Base-by-base conservation (phyloP, 2,113 vertebrate species). In the Cavia aperea region DNA sequence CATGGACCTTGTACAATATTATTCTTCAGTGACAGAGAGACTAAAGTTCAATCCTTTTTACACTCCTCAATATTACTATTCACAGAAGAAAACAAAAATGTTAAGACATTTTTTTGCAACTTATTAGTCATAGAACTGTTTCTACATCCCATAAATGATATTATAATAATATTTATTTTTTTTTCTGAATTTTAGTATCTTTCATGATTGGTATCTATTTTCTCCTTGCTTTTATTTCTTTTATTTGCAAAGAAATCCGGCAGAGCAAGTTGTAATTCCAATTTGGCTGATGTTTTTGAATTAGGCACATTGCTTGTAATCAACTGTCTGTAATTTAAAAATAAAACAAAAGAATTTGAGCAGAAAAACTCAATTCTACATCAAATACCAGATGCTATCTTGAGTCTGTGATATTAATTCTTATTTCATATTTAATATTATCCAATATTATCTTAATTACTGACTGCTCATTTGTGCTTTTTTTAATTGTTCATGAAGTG, bases 71-170 rank as follows among this genome's bases (percentile, higher is more conserved):
- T 96, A 88, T 94, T 95, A 58, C 87, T 93, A 36, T 23, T 84
- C 12, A 63, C 43, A 95, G 82, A 95, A 77, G 56, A 90, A 96
- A 97, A 54, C 51, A 54, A 54, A 54, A 54, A 12, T 54, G 51
- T 54, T 54, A 54, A 54, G 51, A 8, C 83, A 62, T 88, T 90
- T 96, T 90, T 70, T 46, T 79, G 66, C 78, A 95, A 82, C 24
- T 92, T 97, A 93, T 95, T 96, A 95, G 95, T 96, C 95, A 93
- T 54, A 88, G 18, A 95, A 68, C 24, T 77, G 14, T 90, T 94
- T 90, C 14, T 94, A 96, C 93, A 96, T 82, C 29, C 11, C 46
- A 82, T 2, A 49, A 95, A 93, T 90, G 13, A 36, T 84, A 92
- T 94, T 96, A 95, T 94, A 96, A 96, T 95, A 94, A 90, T 66